phyloP scores from a whole-genome alignment of 2,113 vertebrate genomes.

The Boulengeromyrus knoepffleri region DNA sequence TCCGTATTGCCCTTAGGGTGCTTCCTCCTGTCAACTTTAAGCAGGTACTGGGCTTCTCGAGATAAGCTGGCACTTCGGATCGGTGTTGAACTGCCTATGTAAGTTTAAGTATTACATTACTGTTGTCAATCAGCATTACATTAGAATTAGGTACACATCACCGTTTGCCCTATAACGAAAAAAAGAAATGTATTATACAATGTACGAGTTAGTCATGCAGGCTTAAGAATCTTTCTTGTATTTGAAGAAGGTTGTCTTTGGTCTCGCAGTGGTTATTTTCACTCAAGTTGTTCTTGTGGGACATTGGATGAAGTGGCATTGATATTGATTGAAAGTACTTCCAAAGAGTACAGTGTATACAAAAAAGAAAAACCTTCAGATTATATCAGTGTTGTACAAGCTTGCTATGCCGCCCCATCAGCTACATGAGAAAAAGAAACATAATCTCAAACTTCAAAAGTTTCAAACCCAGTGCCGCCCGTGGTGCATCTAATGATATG shows the following conservation, averaged over 20 bases:
- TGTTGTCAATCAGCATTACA: background rate
- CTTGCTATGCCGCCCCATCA: background rate
- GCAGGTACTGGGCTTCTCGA: background rate
- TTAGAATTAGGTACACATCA: background rate
- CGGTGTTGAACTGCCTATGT: background rate
- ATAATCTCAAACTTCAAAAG: slow-evolving; percentile 10
- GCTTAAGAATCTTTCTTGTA: background rate
- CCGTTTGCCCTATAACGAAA: background rate
- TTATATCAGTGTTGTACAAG: slow-evolving; percentile 19
- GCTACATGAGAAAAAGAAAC: background rate
- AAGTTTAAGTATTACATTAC: background rate
- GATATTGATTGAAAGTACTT: background rate
- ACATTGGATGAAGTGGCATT: background rate
- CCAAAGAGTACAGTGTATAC: background rate
- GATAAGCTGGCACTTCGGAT: background rate
- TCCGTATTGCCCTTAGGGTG: background rate
- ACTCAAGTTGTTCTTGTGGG: background rate
- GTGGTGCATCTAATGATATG: slow-evolving; percentile 26
- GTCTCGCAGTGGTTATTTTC: background rate
- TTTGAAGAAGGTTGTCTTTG: background rate
- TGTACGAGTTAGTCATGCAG: background rate
- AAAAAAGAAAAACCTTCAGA: background rate
- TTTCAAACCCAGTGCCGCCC: slow-evolving; percentile 18
- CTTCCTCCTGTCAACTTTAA: background rate
- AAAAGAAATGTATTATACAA: background rate